Evolutionary conservation across 2,113 vertebrate species (phyloP).

Genomic region (Nanorana parkeri): DNA sequence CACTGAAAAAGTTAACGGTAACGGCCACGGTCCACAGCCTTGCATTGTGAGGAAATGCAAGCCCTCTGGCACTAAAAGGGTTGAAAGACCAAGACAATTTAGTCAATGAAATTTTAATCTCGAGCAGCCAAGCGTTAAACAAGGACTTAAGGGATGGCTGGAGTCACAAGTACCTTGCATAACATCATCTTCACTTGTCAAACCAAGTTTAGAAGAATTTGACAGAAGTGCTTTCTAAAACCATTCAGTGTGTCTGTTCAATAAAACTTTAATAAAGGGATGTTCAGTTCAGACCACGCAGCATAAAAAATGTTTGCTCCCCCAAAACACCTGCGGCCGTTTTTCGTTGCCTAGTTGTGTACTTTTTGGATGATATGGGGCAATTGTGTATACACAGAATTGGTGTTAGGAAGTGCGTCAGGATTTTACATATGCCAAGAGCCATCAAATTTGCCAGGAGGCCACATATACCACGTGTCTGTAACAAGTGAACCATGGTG

Average conservation of each 20-base stretch:
- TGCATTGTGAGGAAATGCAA: not conserved
- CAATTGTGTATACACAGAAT: too few relatives aligned
- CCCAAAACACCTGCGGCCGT: too few relatives aligned
- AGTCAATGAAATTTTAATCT: conserved; percentile 56
- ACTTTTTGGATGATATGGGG: too few relatives aligned
- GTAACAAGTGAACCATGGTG: too few relatives aligned
- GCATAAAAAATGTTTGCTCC: too few relatives aligned
- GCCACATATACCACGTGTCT: too few relatives aligned
- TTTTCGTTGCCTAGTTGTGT: too few relatives aligned
- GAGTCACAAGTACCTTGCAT: conserved; percentile 44
- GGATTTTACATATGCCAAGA: too few relatives aligned
- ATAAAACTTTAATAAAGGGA: conserved; percentile 13
- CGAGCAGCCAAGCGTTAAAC: conserved; percentile 52
- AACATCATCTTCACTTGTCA: conserved; percentile 52
- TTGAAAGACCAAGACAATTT: conserved; percentile 41
- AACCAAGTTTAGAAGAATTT: conserved; percentile 21
- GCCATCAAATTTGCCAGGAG: too few relatives aligned
- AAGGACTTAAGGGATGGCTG: conserved; percentile 48
- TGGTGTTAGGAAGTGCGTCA: too few relatives aligned
- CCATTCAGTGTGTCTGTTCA: not conserved
- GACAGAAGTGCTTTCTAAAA: conserved; percentile 23
- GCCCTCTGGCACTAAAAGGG: conserved; percentile 10
- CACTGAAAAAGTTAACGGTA: not conserved
- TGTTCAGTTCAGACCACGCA: too few relatives aligned
- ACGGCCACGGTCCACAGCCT: not conserved